These are phyloP conservation scores for Mionectes macconnelli DNA, from an alignment of 2,113 vertebrate species.

Conservation along the genomic window DNA sequence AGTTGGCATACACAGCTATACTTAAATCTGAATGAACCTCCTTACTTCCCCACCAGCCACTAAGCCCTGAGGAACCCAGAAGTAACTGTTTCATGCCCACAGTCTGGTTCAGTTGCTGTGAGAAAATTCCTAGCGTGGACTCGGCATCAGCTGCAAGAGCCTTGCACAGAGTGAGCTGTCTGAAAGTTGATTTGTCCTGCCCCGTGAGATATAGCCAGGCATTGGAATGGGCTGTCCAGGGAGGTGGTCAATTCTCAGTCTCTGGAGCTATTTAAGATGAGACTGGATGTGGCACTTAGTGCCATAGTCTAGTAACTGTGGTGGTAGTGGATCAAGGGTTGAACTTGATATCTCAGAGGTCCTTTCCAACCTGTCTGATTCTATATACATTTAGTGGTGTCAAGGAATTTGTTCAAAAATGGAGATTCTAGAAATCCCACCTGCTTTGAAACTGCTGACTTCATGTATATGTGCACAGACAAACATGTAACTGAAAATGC, in stretches of 20 bases:
- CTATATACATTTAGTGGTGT: background rate
- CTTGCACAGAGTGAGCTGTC: background rate
- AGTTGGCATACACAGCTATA: fast-evolving
- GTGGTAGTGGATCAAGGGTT: too few species aligned
- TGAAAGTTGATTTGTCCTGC: background rate
- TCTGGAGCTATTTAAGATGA: too few species aligned
- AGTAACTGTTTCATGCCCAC: background rate
- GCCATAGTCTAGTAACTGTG: too few species aligned
- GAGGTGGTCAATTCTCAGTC: too few species aligned
- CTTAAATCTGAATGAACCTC: background rate
- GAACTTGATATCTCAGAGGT: too few species aligned
- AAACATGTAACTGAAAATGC: background rate
- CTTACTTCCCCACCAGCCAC: background rate
- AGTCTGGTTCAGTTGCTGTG: background rate
- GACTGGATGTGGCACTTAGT: too few species aligned
- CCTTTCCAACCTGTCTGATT: too few species aligned
- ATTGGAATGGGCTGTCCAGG: too few species aligned
- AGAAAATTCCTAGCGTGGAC: background rate
- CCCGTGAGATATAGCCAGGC: background rate
- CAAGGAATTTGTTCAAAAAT: background rate
- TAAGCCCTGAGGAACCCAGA: background rate
- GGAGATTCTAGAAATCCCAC: background rate
- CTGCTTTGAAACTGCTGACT: background rate
- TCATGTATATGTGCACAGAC: background rate
- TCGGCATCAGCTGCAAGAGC: background rate